Evolutionary conservation across 2,888 invertebrate genomes (phyloP).

Genomic region (Cataglyphis albicans): DNA sequence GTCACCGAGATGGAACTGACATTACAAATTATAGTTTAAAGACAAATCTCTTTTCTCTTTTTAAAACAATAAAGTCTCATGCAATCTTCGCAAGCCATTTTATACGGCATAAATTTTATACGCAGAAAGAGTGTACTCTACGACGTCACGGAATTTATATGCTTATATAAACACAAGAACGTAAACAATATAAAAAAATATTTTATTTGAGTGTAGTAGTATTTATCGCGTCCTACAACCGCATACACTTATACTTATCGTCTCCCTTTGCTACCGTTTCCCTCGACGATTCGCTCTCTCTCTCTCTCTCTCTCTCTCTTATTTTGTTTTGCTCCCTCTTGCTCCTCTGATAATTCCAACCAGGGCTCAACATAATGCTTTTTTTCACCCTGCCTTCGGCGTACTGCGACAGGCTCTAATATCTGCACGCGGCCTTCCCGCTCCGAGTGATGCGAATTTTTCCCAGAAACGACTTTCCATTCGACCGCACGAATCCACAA

Average conservation of each 20-base stretch:
- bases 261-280: conserved; percentile 48
- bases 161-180: conserved; percentile 56
- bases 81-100: conserved; percentile 63
- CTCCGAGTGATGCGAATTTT: conserved; percentile 75
- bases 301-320: conserved; percentile 4
- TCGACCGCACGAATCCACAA: conserved; percentile 66
- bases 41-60: conserved; percentile 13
- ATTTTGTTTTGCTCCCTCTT: conserved; percentile 30
- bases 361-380: conserved; percentile 74
- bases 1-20: conserved; percentile 7
- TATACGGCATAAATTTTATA: conserved; percentile 26
- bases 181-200: conserved; percentile 46
- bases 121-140: conserved; percentile 40
- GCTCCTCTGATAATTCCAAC: conserved; percentile 67
- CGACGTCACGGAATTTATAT: conserved; percentile 49
- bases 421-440: conserved; percentile 56
- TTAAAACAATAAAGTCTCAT: conserved; percentile 43
- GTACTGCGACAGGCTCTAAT: conserved; percentile 51
- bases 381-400: conserved; percentile 65
- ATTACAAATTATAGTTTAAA: conserved; percentile 42
- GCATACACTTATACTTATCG: conserved; percentile 65
- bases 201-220: conserved; percentile 36
- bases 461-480: conserved; percentile 74
- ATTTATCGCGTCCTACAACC: conserved; percentile 40
- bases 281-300: not conserved